phyloP scores from a whole-genome alignment of 1,140 invertebrate species.

The Coenobita brevimanus region DNA sequence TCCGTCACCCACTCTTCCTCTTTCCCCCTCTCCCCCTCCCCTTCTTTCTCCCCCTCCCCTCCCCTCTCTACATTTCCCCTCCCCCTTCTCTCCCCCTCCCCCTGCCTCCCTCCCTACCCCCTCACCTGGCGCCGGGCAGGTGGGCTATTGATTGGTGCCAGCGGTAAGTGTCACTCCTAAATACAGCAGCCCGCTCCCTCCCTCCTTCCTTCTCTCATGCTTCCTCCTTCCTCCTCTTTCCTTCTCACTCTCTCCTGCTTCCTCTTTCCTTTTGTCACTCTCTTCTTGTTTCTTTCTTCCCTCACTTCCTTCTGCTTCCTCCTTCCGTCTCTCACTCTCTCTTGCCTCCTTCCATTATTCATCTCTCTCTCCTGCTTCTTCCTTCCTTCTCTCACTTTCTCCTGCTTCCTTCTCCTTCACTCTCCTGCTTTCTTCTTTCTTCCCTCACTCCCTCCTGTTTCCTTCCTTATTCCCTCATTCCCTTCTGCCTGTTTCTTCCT shows the following conservation, averaged over 20 bases:
- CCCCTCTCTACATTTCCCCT: background rate
- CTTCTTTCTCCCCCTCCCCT: background rate
- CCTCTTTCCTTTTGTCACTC: background rate
- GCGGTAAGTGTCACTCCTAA: slow-evolving; percentile 16
- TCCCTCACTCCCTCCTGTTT: too few relatives aligned
- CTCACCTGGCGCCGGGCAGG: slow-evolving; percentile 9
- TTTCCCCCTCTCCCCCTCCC: background rate
- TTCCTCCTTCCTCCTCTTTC: background rate
- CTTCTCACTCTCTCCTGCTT: background rate
- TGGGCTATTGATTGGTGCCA: slow-evolving; percentile 29
- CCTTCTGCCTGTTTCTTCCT: too few relatives aligned
- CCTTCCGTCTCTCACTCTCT: too few relatives aligned
- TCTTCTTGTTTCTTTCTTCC: too few relatives aligned
- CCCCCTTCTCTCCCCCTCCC: background rate
- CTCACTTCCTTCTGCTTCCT: too few relatives aligned
- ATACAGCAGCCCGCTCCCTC: background rate
- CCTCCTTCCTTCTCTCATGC: background rate
- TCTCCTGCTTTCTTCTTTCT: too few relatives aligned
- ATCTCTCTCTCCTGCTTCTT: too few relatives aligned
- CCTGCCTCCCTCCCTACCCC: background rate
- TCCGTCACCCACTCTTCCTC: too few relatives aligned
- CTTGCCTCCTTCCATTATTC: too few relatives aligned
- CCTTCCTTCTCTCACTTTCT: too few relatives aligned
- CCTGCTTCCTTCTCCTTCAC: too few relatives aligned
- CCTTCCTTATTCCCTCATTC: too few relatives aligned